These are phyloP conservation scores for Nasonia giraulti DNA, from an alignment of 1,140 invertebrate genomes.

Conservation along the genomic window DNA sequence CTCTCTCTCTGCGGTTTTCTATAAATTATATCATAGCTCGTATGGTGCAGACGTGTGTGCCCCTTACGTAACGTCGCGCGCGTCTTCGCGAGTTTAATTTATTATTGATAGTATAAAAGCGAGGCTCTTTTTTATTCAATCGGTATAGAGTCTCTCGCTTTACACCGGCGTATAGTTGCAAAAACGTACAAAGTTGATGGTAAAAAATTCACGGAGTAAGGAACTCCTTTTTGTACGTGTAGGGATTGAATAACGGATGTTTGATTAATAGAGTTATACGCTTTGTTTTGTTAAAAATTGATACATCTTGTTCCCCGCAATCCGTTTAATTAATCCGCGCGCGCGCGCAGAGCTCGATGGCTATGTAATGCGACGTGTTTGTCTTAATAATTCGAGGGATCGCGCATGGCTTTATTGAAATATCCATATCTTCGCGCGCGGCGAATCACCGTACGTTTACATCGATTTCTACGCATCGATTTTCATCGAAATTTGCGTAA, in stretches of 20 bases:
- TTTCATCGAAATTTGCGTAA: neutral
- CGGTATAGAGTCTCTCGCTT: neutral
- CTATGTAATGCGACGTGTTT: neutral
- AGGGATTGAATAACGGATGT: too few relatives aligned
- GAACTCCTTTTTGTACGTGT: too few relatives aligned
- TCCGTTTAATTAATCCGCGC: neutral
- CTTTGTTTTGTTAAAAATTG: too few relatives aligned
- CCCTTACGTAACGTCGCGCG: neutral
- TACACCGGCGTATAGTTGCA: too few relatives aligned
- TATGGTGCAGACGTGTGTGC: neutral
- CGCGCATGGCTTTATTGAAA: neutral
- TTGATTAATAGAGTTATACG: too few relatives aligned
- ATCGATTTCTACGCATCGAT: neutral
- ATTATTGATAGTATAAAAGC: neutral
- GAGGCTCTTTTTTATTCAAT: too few relatives aligned
- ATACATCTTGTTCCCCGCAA: too few relatives aligned
- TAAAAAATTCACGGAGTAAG: too few relatives aligned
- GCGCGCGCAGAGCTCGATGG: too few relatives aligned
- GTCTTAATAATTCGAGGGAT: neutral
- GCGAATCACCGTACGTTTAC: too few relatives aligned
- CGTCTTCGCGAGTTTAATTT: neutral
- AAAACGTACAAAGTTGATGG: too few relatives aligned
- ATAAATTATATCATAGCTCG: conserved; percentile 24
- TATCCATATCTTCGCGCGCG: neutral
- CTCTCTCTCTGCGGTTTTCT: too few relatives aligned